Percentiles rank a stretch among this genome's conserved stretches.
These are phyloP conservation scores for Monopterus albus DNA, from an alignment of 2,113 vertebrate genomes.

Conservation along the genomic window DNA sequence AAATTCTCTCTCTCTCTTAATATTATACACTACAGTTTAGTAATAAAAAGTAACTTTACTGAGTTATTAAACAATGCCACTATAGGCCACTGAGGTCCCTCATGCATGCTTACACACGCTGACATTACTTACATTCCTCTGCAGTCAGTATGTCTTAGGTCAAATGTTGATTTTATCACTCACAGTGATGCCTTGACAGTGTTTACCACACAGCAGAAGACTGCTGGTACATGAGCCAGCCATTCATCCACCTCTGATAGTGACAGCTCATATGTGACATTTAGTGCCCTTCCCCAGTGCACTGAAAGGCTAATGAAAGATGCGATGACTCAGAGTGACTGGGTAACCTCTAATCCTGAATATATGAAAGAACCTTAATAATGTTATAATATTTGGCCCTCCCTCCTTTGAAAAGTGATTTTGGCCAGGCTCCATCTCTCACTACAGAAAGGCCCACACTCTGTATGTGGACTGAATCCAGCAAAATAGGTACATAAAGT, in stretches of 20 bases:
- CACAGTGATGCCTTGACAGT: constrained; percentile 19
- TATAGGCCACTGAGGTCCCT: neutral
- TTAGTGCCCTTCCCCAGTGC: constrained; percentile 46
- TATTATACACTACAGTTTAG: neutral
- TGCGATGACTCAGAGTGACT: constrained; percentile 34
- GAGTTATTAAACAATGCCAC: constrained; percentile 11
- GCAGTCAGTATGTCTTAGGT: constrained; percentile 4
- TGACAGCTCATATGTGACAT: constrained; percentile 59
- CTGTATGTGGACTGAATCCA: neutral
- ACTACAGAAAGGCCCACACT: neutral
- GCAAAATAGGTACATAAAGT: no score
- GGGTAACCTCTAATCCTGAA: constrained; percentile 55
- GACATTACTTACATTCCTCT: constrained; percentile 6
- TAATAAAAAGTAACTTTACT: neutral
- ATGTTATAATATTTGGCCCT: constrained; percentile 26
- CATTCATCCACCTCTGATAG: constrained; percentile 41
- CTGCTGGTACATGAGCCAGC: constrained; percentile 26
- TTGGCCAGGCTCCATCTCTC: neutral
- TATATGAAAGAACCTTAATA: constrained; percentile 44
- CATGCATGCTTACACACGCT: constrained; percentile 9
- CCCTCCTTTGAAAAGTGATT: constrained; percentile 14
- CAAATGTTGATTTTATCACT: constrained; percentile 36
- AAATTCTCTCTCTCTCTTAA: neutral
- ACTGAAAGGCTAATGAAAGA: constrained; percentile 43
- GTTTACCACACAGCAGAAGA: constrained; percentile 20